phyloP scores from a whole-genome alignment of 2,797 vertebrate genomes.

The Myripristis jacobus region DNA sequence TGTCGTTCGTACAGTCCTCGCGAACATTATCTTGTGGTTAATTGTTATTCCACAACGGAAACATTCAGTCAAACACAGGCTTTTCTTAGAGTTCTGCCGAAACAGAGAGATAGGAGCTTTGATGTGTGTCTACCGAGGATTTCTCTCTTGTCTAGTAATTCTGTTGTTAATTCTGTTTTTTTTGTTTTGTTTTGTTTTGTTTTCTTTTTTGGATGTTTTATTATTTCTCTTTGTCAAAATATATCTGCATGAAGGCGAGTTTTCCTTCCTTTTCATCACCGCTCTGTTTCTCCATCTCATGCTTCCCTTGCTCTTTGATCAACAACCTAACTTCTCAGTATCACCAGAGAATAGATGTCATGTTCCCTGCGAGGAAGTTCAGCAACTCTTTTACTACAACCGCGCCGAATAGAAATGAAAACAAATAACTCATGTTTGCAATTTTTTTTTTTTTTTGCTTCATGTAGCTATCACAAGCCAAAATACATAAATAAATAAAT shows the following conservation, averaged over 20 bases:
- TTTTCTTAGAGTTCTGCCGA: constrained; percentile 38
- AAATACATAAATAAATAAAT: background rate
- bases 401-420: constrained; percentile 16
- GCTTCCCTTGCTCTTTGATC: constrained; percentile 56
- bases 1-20: constrained; percentile 9
- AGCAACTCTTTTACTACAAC: constrained; percentile 34
- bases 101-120: constrained; percentile 42
- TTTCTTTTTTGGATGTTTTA: constrained; percentile 29
- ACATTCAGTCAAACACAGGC: constrained; percentile 15
- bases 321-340: constrained; percentile 49
- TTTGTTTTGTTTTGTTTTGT: constrained; percentile 8
- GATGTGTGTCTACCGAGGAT: constrained; percentile 57
- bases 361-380: constrained; percentile 34
- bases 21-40: background rate
- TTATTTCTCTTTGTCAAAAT: constrained; percentile 36
- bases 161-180: constrained; percentile 52
- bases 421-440: constrained; percentile 29
- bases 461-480: background rate
- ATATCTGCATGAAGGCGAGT: constrained; percentile 27
- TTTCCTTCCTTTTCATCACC: constrained; percentile 36
- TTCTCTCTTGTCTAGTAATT: constrained; percentile 47
- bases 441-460: constrained; percentile 7
- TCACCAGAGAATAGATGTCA: constrained; percentile 61
- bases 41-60: constrained; percentile 37
- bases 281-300: constrained; percentile 29